phyloP scores from a whole-genome alignment of 2,888 invertebrate species.

The Sialis fuliginosa region DNA sequence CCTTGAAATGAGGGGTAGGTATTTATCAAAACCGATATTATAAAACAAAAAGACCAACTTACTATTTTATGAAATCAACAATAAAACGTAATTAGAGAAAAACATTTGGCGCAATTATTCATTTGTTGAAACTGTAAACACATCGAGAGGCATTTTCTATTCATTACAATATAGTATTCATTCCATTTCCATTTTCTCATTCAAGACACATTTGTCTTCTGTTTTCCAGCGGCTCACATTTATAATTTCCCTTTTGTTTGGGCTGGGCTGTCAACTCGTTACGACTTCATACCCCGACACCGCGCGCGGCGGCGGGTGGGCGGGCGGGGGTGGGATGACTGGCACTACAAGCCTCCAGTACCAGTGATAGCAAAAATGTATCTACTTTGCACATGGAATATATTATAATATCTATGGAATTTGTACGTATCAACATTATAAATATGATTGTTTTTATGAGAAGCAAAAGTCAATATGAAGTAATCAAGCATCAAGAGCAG shows the following conservation, averaged over 20 bases:
- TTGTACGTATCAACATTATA: too few species aligned
- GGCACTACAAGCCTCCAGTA: too few species aligned
- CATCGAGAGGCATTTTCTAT: conserved; percentile 19
- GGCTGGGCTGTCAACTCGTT: conserved; percentile 2
- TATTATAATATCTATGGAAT: too few species aligned
- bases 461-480: too few species aligned
- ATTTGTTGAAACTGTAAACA: background rate
- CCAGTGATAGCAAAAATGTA: too few species aligned
- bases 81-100: background rate
- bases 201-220: conserved; percentile 23
- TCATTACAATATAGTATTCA: conserved; percentile 21
- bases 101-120: background rate
- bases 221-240: conserved; percentile 20
- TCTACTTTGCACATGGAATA: too few species aligned
- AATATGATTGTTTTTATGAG: too few species aligned
- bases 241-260: conserved; percentile 17
- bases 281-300: conserved; percentile 1
- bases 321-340: too few species aligned
- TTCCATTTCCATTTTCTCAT: conserved; percentile 25
- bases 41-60: background rate
- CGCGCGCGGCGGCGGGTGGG: background rate
- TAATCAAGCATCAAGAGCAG: too few species aligned
- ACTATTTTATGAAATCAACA: background rate
- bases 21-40: background rate
- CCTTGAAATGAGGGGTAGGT: too few species aligned